Percentiles rank a stretch among this genome's conserved stretches.
Evolutionary conservation across 2,113 vertebrate genomes (phyloP).

Genomic region (Gambusia holbrooki): DNA sequence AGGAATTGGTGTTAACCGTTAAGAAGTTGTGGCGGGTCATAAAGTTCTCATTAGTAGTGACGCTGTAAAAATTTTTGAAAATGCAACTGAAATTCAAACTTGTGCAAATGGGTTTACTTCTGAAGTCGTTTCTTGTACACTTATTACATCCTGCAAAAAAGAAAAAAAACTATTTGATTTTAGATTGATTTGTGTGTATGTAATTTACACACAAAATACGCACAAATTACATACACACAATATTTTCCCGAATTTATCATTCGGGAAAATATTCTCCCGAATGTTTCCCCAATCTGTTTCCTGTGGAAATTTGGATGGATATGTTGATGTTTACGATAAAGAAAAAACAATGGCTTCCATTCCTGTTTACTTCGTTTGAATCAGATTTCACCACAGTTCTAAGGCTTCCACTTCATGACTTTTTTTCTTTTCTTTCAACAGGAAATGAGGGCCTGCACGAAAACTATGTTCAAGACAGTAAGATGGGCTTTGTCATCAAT

Average conservation of each 20-base stretch:
- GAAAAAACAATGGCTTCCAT: slow-evolving; percentile 19
- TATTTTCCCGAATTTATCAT: too few relatives aligned
- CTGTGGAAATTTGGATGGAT: slow-evolving; percentile 14
- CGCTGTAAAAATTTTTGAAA: too few relatives aligned
- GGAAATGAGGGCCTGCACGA: slow-evolving; percentile 96
- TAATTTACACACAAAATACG: too few relatives aligned
- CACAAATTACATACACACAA: too few relatives aligned
- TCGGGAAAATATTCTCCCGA: background rate
- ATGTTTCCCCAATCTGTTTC: slow-evolving; percentile 37
- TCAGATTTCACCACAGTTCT: background rate
- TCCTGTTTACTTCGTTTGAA: background rate
- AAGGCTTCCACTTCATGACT: background rate
- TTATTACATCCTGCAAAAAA: background rate
- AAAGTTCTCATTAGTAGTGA: too few relatives aligned
- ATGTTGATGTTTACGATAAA: slow-evolving; percentile 27
- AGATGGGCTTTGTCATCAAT: slow-evolving; percentile 99
- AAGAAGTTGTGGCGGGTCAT: too few relatives aligned
- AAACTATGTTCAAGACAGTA: slow-evolving; percentile 98
- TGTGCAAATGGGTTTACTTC: background rate
- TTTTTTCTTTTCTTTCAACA: slow-evolving; percentile 45
- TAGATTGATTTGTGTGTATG: too few relatives aligned
- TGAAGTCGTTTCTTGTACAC: background rate
- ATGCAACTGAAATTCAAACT: background rate
- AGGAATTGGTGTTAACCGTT: too few relatives aligned
- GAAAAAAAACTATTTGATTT: background rate